A percentile compares a stretch with the other conserved stretches of the same genome.
These are phyloP conservation scores for Candoia aspera DNA, from an alignment of 2,113 vertebrate genomes.

Conservation along the genomic window DNA sequence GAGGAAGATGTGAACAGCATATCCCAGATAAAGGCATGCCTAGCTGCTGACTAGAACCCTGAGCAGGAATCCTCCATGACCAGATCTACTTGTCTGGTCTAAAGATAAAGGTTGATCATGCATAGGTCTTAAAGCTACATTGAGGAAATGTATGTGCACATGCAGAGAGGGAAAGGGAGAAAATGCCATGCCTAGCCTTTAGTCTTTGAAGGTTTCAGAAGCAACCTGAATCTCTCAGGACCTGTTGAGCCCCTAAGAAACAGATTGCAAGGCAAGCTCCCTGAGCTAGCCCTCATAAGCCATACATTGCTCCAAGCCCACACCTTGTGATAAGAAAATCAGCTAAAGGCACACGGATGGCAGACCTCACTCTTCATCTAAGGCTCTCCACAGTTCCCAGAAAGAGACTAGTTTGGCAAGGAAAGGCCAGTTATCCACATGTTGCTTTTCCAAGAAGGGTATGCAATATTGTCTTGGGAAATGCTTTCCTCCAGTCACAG, in stretches of 20 bases:
- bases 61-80: not conserved
- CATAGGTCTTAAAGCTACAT: not conserved
- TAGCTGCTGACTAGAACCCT: not conserved
- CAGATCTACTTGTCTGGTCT: not conserved
- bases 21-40: not conserved
- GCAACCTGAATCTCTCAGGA: slow-evolving; percentile 30
- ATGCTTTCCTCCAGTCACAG: not conserved
- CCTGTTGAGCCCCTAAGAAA: not conserved
- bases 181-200: not conserved
- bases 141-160: not conserved
- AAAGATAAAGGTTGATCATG: not conserved
- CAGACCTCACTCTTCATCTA: not conserved
- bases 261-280: slow-evolving; percentile 8
- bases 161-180: not conserved
- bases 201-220: not conserved
- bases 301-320: slow-evolving; percentile 16
- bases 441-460: not conserved
- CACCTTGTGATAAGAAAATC: not conserved
- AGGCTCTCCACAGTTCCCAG: not conserved
- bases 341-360: slow-evolving; percentile 8
- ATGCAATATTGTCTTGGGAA: not conserved
- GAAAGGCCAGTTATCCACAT: not conserved
- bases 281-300: slow-evolving; percentile 47
- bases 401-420: not conserved
- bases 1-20: not conserved